Evolutionary conservation across 2,797 vertebrate genomes (phyloP).

Genomic region (Pogonophryne albipinna): DNA sequence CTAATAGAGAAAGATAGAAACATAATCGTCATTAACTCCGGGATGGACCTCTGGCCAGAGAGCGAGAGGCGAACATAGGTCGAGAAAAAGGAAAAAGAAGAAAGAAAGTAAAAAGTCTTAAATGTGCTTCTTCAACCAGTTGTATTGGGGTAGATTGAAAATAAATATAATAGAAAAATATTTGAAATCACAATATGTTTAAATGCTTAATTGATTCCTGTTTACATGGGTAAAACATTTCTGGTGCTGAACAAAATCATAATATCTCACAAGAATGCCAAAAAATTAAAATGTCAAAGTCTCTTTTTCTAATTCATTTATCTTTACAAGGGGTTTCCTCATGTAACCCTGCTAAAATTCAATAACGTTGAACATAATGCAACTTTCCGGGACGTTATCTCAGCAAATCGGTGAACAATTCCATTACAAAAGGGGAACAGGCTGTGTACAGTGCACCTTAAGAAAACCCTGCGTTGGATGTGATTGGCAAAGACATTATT

Average conservation of each 20-base stretch:
- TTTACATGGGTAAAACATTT: conserved; percentile 3
- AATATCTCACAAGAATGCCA: conserved; percentile 8
- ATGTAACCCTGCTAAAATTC: conserved; percentile 11
- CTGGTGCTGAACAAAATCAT: background rate
- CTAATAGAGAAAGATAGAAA: conserved; percentile 83
- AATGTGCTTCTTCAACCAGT: conserved; percentile 22
- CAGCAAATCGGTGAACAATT: conserved; percentile 51
- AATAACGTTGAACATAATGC: conserved; percentile 26
- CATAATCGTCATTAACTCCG: conserved; percentile 81
- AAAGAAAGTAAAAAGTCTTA: background rate
- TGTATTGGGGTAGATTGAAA: conserved; percentile 36
- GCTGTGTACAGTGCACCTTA: conserved; percentile 82
- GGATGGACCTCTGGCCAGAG: conserved; percentile 79
- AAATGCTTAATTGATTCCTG: background rate
- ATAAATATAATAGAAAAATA: conserved; percentile 1
- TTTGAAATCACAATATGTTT: conserved; percentile 6
- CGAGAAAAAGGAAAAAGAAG: conserved; percentile 31
- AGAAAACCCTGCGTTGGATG: conserved; percentile 83
- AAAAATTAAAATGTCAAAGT: background rate
- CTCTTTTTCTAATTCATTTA: conserved; percentile 26
- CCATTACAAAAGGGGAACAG: conserved; percentile 71
- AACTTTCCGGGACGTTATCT: conserved; percentile 32
- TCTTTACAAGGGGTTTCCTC: conserved; percentile 34
- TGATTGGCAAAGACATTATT: conserved; percentile 91
- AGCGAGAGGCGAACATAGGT: conserved; percentile 66